phyloP scores from a whole-genome alignment of 2,113 vertebrate species.

The Sclerurus mexicanus region DNA sequence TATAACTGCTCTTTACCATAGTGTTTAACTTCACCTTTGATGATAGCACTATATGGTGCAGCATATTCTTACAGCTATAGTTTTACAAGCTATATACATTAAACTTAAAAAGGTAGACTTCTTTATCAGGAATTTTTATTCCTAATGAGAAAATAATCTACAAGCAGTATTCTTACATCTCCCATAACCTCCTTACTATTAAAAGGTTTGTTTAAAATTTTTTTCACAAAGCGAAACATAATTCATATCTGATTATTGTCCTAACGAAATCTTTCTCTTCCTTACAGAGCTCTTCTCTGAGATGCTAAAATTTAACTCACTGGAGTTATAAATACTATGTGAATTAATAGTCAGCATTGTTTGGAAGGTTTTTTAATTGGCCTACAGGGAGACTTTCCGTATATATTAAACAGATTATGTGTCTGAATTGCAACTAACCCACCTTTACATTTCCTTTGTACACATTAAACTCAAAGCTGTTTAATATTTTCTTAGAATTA shows the following conservation, averaged over 20 bases:
- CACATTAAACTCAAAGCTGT: constrained; percentile 41
- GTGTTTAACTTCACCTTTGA: constrained; percentile 64
- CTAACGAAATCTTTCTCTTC: constrained; percentile 50
- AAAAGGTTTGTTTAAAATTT: constrained; percentile 58
- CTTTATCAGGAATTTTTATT: constrained; percentile 74
- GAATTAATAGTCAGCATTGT: constrained; percentile 72
- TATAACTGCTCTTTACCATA: constrained; percentile 55
- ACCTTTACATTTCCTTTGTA: constrained; percentile 64
- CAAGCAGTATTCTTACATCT: constrained; percentile 57
- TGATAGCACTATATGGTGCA: constrained; percentile 3
- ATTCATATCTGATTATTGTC: constrained; percentile 51
- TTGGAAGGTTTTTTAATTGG: constrained; percentile 76
- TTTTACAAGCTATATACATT: constrained; percentile 61
- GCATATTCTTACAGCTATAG: constrained; percentile 62
- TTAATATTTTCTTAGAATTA: constrained; percentile 54
- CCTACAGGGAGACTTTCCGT: constrained; percentile 70
- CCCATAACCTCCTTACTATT: neutral
- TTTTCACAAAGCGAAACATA: constrained; percentile 49
- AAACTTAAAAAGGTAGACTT: constrained; percentile 38
- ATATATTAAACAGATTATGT: constrained; percentile 72
- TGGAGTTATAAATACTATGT: constrained; percentile 62
- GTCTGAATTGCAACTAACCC: constrained; percentile 63
- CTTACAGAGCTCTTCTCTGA: constrained; percentile 36
- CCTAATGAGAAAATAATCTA: constrained; percentile 76
- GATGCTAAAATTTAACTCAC: constrained; percentile 66